Conservation (phyloP, 2,888 invertebrate genomes). For the Chrysolina haemoptera region DNA sequence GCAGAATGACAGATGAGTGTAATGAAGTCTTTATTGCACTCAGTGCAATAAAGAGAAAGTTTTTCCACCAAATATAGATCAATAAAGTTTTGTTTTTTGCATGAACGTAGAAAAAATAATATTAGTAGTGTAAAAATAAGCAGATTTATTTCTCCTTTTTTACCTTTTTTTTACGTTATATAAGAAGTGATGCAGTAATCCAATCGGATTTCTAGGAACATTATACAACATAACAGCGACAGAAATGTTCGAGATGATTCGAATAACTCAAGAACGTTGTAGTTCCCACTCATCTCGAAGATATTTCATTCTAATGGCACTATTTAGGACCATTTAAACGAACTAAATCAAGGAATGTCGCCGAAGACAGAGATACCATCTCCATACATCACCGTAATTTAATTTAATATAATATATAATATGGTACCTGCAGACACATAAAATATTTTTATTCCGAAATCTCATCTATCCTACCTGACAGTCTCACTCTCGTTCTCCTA, state of each 20-base stretch:
- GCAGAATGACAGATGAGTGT: too few relatives aligned
- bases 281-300: constrained; percentile 18
- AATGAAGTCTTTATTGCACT: too few relatives aligned
- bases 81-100: too few relatives aligned
- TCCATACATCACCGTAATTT: constrained; percentile 46
- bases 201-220: not conserved
- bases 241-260: not conserved
- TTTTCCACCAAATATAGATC: too few relatives aligned
- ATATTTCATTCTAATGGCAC: constrained; percentile 34
- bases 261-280: not conserved
- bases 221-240: not conserved
- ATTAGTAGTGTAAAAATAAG: too few relatives aligned
- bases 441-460: constrained; percentile 50
- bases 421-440: constrained; percentile 50
- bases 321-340: constrained; percentile 44
- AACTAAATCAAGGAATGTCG: constrained; percentile 41
- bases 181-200: not conserved
- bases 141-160: too few relatives aligned
- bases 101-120: too few relatives aligned
- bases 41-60: too few relatives aligned
- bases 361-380: constrained; percentile 47
- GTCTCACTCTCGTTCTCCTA: constrained; percentile 42
- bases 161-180: too few relatives aligned
- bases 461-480: constrained; percentile 49
- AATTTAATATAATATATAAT: constrained; percentile 55